phyloP scores from a whole-genome alignment of 2,888 invertebrate genomes.

The Melanchra persicariae region DNA sequence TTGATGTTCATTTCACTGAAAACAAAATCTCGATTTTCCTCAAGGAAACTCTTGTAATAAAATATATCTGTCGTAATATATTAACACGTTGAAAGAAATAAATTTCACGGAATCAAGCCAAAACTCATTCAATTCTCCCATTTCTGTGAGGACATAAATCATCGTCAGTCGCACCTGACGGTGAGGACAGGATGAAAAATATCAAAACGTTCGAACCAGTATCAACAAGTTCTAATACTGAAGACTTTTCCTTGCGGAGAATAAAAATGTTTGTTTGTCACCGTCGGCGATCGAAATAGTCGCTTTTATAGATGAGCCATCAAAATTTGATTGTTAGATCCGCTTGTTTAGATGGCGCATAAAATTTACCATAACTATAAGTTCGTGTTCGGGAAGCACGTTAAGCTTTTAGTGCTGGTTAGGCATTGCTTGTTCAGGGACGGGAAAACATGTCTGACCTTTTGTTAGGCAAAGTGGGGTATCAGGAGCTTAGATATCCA shows the following conservation, averaged over 20 bases:
- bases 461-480: slow-evolving; percentile 39
- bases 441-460: slow-evolving; percentile 42
- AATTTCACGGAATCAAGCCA: slow-evolving; percentile 75
- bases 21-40: slow-evolving; percentile 59
- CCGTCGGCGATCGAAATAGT: slow-evolving; percentile 27
- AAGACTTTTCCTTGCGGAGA: slow-evolving; percentile 59
- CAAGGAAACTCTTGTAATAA: slow-evolving; percentile 50
- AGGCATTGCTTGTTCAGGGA: slow-evolving; percentile 42
- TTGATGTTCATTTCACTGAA: slow-evolving; percentile 46
- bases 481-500: slow-evolving; percentile 44
- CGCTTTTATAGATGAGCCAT: slow-evolving; percentile 54
- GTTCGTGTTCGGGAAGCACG: slow-evolving; percentile 41
- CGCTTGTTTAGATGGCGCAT: slow-evolving; percentile 39
- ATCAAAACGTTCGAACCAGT: slow-evolving; percentile 75
- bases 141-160: slow-evolving; percentile 84
- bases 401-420: slow-evolving; percentile 51
- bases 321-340: slow-evolving; percentile 53
- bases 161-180: slow-evolving; percentile 86
- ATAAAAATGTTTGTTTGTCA: slow-evolving; percentile 62
- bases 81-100: slow-evolving; percentile 71
- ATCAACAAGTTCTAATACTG: slow-evolving; percentile 79
- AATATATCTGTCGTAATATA: slow-evolving; percentile 66
- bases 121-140: slow-evolving; percentile 81
- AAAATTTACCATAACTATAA: slow-evolving; percentile 46
- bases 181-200: slow-evolving; percentile 81